Conservation (phyloP, 2,113 vertebrate species). For the Clarias macrocephalus region DNA sequence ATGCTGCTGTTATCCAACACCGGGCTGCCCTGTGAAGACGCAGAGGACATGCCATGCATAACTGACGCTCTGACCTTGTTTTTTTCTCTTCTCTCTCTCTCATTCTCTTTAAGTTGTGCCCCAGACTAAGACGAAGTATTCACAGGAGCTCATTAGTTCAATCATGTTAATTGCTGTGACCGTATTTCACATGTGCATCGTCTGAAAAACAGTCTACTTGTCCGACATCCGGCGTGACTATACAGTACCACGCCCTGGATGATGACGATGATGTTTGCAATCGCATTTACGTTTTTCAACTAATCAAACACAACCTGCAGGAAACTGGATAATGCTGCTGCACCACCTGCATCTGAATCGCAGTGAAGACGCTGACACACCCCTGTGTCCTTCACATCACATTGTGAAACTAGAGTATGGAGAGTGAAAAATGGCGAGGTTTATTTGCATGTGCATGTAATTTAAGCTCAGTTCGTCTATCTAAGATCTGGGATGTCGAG, state of each 20-base stretch:
- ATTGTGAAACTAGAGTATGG: too few relatives aligned
- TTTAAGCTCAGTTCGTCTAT: background rate
- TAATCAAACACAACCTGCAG: background rate
- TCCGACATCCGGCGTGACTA: background rate
- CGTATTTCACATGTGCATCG: background rate
- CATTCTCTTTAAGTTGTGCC: background rate
- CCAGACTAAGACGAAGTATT: background rate
- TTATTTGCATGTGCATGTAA: background rate
- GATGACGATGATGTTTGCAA: background rate
- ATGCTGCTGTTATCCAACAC: conserved; percentile 57
- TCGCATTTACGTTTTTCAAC: background rate
- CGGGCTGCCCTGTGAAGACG: background rate
- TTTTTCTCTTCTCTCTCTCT: background rate
- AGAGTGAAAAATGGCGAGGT: background rate
- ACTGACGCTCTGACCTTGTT: conserved; percentile 19
- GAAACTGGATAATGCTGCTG: background rate
- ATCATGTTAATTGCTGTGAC: background rate
- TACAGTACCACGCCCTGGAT: background rate
- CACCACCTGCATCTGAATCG: background rate
- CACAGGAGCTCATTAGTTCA: background rate
- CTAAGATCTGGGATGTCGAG: background rate
- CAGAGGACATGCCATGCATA: conserved; percentile 13
- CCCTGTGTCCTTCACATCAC: background rate
- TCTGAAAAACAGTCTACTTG: background rate
- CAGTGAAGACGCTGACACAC: background rate